Base-by-base conservation (phyloP, 2,113 vertebrate species). In the Lepidothrix coronata region DNA sequence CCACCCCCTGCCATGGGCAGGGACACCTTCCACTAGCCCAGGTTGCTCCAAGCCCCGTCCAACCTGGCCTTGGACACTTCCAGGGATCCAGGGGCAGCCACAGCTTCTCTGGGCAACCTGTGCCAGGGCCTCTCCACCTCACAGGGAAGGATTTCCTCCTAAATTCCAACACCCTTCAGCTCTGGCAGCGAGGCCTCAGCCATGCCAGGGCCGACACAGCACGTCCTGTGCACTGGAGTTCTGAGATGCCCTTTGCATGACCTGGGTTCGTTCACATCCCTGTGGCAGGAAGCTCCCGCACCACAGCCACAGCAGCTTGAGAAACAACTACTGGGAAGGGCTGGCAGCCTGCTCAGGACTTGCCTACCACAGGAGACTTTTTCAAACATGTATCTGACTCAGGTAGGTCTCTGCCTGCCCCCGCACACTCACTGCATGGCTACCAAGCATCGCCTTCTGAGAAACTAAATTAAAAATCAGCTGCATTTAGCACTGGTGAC, bases 31-130 rank as follows among this genome's bases (percentile, higher is more conserved):
- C 67, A 1, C 11, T 24, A 15, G 2, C 2, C 25, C 48, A 70
- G 71, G 18, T 16, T 49, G 48, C 7, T 62, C 41, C 25, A 70
- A 90, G n/a, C 21, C 14, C 48, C 0, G 0, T 23, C 25, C 1
- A 3, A 8, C 2, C 9, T 41, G 48, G n/a, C 24, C 62, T 55
- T 25, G 1, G 17, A 49, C 21, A 33, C 22, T 49, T 6, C 18
- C 41, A 77, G 55, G 21, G 48, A 57, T 77, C 16, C 59, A 61
- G 55, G 31, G 14, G 22, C 57, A 77, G 71, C 49, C 72, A 70
- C 22, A 77, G 35, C 63, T 84, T 76, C 55, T 37, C 41, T 55
- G 63, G 30, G 21, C n/a, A 70, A 0, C 28, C 55, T 89, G 63
- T 68, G 41, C 63, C 48, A 68, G 54, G 12, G 7, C 46, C 46